Conservation (phyloP, 2,888 invertebrate species). For the Caradrina clavipalpis region DNA sequence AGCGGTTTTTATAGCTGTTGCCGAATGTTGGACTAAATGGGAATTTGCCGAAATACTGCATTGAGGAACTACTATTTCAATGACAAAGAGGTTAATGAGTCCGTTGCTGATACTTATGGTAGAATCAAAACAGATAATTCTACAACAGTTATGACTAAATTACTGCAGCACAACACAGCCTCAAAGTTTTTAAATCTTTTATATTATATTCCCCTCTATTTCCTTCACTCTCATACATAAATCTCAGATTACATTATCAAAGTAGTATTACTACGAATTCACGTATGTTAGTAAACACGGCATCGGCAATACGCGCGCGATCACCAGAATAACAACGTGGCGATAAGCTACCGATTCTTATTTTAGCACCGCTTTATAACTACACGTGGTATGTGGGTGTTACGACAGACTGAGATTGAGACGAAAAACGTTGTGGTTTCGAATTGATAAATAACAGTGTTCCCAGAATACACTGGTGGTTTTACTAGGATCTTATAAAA, state of each 20-base stretch:
- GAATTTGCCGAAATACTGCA: not conserved
- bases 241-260: conserved; percentile 6
- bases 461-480: not conserved
- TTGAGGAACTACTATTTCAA: not conserved
- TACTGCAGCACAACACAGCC: not conserved
- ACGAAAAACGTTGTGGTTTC: not conserved
- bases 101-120: not conserved
- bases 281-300: conserved; percentile 40
- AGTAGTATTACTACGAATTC: conserved; percentile 8
- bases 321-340: conserved; percentile 24
- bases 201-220: not conserved
- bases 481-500: not conserved
- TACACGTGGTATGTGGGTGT: conserved; percentile 11
- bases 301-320: conserved; percentile 10
- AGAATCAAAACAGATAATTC: not conserved
- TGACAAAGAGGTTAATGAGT: not conserved
- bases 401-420: not conserved
- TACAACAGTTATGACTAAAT: not conserved
- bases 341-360: conserved; percentile 41
- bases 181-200: not conserved
- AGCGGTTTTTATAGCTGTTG: conserved; percentile 18
- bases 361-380: conserved; percentile 9
- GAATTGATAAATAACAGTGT: not conserved
- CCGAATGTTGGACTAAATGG: conserved; percentile 8
- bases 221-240: not conserved